A percentile compares a stretch with the other conserved stretches of the same genome.
phyloP scores from a whole-genome alignment of 1,140 invertebrate species.

The Drosophila pseudoananassae region DNA sequence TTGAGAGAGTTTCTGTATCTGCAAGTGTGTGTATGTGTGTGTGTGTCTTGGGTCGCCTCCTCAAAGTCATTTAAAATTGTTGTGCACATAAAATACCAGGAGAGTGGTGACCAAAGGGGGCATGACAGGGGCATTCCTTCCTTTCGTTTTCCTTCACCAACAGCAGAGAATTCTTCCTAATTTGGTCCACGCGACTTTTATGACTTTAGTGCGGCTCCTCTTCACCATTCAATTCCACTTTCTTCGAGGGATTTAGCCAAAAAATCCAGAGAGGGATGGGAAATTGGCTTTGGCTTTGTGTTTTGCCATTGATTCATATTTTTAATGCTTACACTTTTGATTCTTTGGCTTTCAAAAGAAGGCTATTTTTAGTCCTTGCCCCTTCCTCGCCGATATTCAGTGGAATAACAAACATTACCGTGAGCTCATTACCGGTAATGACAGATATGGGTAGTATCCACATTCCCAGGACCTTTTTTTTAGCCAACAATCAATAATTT shows the following conservation, averaged over 20 bases:
- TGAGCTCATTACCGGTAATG: slow-evolving; percentile 8
- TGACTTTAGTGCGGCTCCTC: slow-evolving; percentile 72
- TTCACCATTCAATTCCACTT: slow-evolving; percentile 66
- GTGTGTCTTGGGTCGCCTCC: slow-evolving; percentile 63
- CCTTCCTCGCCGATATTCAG: not conserved
- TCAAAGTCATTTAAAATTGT: slow-evolving; percentile 82
- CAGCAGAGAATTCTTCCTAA: slow-evolving; percentile 63
- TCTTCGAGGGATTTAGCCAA: slow-evolving; percentile 50
- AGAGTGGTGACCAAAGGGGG: slow-evolving; percentile 14
- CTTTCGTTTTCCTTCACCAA: slow-evolving; percentile 29
- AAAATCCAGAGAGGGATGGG: not conserved
- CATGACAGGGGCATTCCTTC: slow-evolving; percentile 16
- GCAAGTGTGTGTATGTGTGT: slow-evolving; percentile 25
- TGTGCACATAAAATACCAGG: slow-evolving; percentile 67
- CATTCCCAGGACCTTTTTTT: not conserved
- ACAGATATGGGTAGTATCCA: not conserved
- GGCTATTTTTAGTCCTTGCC: slow-evolving; percentile 31
- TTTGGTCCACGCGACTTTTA: slow-evolving; percentile 82
- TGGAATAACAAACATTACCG: slow-evolving; percentile 30
- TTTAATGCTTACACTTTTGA: slow-evolving; percentile 35
- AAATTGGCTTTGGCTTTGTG: slow-evolving; percentile 47
- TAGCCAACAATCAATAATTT: slow-evolving; percentile 58
- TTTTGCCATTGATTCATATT: slow-evolving; percentile 70
- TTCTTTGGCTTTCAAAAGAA: slow-evolving; percentile 5
- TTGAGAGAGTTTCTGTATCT: slow-evolving; percentile 24